Conservation (phyloP, 2,888 invertebrate species). For the Galerucella pusilla region DNA sequence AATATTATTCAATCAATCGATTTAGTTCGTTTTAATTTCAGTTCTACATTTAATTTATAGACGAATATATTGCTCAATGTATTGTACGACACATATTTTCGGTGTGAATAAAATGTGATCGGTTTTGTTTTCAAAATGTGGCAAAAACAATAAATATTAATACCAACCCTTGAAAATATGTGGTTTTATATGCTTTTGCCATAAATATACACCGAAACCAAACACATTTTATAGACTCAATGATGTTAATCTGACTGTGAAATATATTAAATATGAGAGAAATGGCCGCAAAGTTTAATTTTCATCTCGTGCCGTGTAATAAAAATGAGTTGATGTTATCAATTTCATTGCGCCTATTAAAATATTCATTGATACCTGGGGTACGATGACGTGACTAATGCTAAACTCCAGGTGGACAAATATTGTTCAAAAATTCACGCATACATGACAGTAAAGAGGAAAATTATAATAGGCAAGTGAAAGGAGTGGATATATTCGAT, state of each 20-base stretch:
- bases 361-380: conserved; percentile 29
- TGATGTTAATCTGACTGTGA: conserved; percentile 29
- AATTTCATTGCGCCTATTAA: conserved; percentile 26
- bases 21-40: background rate
- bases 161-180: conserved; percentile 28
- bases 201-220: conserved; percentile 32
- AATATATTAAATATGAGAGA: conserved; percentile 33
- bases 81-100: conserved; percentile 17
- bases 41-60: background rate
- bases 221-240: conserved; percentile 32
- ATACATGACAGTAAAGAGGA: background rate
- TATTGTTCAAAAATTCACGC: background rate
- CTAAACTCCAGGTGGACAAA: background rate
- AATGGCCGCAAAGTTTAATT: conserved; percentile 31
- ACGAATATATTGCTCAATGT: background rate
- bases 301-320: conserved; percentile 22
- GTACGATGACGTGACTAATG: conserved; percentile 25
- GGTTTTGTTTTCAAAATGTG: conserved; percentile 26
- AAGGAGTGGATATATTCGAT: no score
- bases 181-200: conserved; percentile 33
- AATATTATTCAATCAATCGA: background rate
- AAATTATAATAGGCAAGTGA: background rate
- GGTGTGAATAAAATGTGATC: conserved; percentile 27
- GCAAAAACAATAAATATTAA: conserved; percentile 35
- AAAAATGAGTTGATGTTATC: conserved; percentile 27